Percentiles rank a stretch among this genome's conserved stretches.
Conservation (phyloP, 2,888 invertebrate species). For the Perdita meconis region DNA sequence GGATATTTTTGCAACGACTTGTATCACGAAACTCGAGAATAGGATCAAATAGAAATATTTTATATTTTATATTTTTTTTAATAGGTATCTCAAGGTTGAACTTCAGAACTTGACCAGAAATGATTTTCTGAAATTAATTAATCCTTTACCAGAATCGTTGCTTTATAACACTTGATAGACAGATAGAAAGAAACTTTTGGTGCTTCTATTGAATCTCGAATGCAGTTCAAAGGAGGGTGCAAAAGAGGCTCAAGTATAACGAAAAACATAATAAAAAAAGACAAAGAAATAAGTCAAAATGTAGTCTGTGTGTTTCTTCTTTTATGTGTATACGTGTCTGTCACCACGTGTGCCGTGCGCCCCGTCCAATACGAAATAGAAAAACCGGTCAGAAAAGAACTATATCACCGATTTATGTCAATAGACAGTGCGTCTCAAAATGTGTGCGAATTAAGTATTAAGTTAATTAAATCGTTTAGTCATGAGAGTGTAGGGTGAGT, state of each 20-base stretch:
- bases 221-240: slow-evolving; percentile 78
- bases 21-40: not conserved
- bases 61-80: not conserved
- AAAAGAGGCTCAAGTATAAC: slow-evolving; percentile 75
- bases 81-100: too few relatives aligned
- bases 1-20: too few relatives aligned
- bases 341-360: slow-evolving; percentile 69
- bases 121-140: not conserved
- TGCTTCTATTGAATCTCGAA: slow-evolving; percentile 77
- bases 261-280: slow-evolving; percentile 52
- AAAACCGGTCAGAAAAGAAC: slow-evolving; percentile 38
- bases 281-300: slow-evolving; percentile 60
- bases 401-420: slow-evolving; percentile 32
- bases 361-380: slow-evolving; percentile 52
- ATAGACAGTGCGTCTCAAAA: slow-evolving; percentile 45
- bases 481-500: slow-evolving; percentile 47
- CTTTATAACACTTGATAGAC: slow-evolving; percentile 51
- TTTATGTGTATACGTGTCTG: slow-evolving; percentile 57
- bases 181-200: slow-evolving; percentile 70
- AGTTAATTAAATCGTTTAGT: slow-evolving; percentile 27
- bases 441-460: slow-evolving; percentile 42
- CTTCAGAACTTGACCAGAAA: not conserved
- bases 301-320: slow-evolving; percentile 57
- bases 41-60: too few relatives aligned
- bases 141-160: slow-evolving; percentile 55